Evolutionary conservation across 2,888 invertebrate species (phyloP).

Genomic region (Trichopria drosophilae): DNA sequence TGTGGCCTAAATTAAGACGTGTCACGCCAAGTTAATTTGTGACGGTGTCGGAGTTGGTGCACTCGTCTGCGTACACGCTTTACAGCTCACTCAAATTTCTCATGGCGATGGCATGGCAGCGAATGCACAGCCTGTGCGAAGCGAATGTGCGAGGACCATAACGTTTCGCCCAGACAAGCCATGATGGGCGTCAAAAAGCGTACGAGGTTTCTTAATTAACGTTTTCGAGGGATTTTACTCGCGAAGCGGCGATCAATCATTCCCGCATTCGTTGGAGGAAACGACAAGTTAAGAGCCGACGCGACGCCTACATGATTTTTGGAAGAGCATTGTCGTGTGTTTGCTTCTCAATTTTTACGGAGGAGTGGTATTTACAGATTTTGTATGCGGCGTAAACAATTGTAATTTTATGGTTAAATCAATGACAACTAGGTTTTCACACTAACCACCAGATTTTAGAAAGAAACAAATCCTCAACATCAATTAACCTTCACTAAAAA

Average conservation of each 20-base stretch:
- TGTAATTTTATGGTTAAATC: no score
- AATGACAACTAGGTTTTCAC: no score
- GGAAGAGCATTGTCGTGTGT: no score
- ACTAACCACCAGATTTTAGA: no score
- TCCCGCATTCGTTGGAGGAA: conserved; percentile 23
- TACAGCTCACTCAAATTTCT: conserved; percentile 20
- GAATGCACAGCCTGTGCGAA: conserved; percentile 22
- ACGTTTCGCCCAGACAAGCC: conserved; percentile 36
- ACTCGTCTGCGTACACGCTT: conserved; percentile 35
- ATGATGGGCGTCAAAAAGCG: conserved; percentile 38
- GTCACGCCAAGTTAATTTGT: conserved; percentile 46
- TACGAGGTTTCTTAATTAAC: conserved; percentile 47
- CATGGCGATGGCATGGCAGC: no score
- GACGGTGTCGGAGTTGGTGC: conserved; percentile 29
- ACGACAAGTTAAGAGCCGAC: conserved; percentile 6
- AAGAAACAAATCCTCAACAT: no score
- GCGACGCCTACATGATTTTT: conserved; percentile 29
- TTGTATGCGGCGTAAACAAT: no score
- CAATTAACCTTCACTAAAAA: no score
- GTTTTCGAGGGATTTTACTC: conserved; percentile 40
- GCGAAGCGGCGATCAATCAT: conserved; percentile 40
- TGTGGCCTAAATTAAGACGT: conserved; percentile 47
- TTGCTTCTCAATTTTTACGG: no score
- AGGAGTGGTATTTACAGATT: no score
- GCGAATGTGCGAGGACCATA: conserved; percentile 8